These are phyloP conservation scores for Odontothrips loti DNA, from an alignment of 2,888 invertebrate species.

Conservation along the genomic window DNA sequence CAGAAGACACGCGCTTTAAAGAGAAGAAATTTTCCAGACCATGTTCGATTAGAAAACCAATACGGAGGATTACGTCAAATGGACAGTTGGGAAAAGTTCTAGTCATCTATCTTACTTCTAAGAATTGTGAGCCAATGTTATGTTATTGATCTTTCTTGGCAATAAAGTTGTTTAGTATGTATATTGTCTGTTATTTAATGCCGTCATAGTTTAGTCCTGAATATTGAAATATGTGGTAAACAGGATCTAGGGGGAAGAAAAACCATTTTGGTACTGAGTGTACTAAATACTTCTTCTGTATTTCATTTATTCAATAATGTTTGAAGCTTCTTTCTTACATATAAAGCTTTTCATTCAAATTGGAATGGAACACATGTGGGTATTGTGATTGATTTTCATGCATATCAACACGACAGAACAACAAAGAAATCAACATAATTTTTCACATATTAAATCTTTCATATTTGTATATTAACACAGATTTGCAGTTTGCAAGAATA, in stretches of 20 bases:
- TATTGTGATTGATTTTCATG: background rate
- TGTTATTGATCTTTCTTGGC: background rate
- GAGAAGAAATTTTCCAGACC: background rate
- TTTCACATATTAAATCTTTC: background rate
- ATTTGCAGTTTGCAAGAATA: background rate
- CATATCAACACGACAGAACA: background rate
- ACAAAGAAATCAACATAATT: slow-evolving; percentile 11
- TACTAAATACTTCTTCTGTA: background rate
- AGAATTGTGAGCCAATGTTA: background rate
- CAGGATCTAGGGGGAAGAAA: background rate
- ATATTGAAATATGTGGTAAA: no score
- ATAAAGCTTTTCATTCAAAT: background rate
- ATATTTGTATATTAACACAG: background rate
- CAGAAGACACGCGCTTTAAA: background rate
- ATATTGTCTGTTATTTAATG: no score
- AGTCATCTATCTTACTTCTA: background rate
- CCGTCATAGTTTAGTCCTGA: no score
- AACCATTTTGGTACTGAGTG: background rate
- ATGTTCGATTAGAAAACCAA: background rate
- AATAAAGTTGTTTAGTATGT: background rate
- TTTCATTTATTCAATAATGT: background rate
- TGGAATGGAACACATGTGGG: slow-evolving; percentile 5
- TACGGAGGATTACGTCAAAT: background rate
- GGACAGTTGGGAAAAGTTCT: background rate
- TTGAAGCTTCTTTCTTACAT: background rate